A percentile compares a stretch with the other conserved stretches of the same genome.
Conservation (phyloP, 2,888 invertebrate species). For the Amphimallon solstitiale region DNA sequence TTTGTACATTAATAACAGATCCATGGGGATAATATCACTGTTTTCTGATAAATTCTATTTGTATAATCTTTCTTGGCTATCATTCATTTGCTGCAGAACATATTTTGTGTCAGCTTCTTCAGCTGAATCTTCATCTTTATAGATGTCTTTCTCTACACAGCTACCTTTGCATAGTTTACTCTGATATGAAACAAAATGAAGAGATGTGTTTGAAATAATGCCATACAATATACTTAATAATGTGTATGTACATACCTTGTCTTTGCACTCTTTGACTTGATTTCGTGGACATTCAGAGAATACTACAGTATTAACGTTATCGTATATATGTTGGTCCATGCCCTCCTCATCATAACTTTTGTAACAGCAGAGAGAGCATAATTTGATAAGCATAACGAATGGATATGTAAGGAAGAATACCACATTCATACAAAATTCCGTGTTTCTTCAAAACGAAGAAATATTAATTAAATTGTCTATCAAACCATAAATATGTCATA, state of each 20-base stretch:
- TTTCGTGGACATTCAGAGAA: constrained; percentile 45
- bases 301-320: constrained; percentile 47
- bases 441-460: constrained; percentile 54
- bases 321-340: constrained; percentile 37
- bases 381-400: constrained; percentile 55
- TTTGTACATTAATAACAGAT: too few species aligned
- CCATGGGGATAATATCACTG: not conserved
- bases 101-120: constrained; percentile 60
- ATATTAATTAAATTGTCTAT: constrained; percentile 13
- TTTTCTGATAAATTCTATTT: not conserved
- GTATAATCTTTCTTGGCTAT: constrained; percentile 50
- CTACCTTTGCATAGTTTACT: constrained; percentile 26
- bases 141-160: constrained; percentile 31
- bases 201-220: not conserved
- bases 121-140: constrained; percentile 49
- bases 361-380: constrained; percentile 56
- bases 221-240: too few species aligned
- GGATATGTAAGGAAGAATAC: constrained; percentile 65
- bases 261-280: constrained; percentile 32
- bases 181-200: constrained; percentile 12
- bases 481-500: not conserved
- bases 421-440: constrained; percentile 63
- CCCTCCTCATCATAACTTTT: constrained; percentile 51
- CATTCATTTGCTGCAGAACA: constrained; percentile 57
- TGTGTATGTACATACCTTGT: constrained; percentile 38